Evolutionary conservation across 2,888 invertebrate species (phyloP), one percentile per base, ranked within the genome.

Genomic region (Eilema caniola): DNA sequence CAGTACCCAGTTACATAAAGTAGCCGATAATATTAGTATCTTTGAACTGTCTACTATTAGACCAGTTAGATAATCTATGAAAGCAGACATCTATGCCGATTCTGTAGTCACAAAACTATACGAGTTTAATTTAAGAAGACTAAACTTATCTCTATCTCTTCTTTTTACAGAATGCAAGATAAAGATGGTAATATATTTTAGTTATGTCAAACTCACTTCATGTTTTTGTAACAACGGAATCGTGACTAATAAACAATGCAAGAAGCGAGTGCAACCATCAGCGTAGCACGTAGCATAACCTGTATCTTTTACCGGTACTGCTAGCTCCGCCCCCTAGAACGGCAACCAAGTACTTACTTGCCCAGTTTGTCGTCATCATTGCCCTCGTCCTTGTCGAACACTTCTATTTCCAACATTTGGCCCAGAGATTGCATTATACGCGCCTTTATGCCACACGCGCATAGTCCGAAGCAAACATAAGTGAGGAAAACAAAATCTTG

Each of bases 361-460:
- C 99, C 99, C 83, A 99, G 96, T 86, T 96, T 96, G 94, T 99
- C 99, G 95, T 99, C 98, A 90, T 97, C 97, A 86, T 97, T 96
- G 85, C 96, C 96, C 84, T 98, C 98, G 92, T 99, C 99, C 92
- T 97, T 97, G 96, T 99, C 99, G 96, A 97, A 97, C 81, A 98
- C 95, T 89, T 97, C 97, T 82, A 98, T 92, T 86, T 97, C 96
- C 92, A 98, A 95, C 89, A 96, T 95, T 94, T 98, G 98, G 82
- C 97, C 97, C 93, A 96, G 92, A 91, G 97, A 91, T 90, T 96
- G 96, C 95, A 96, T 95, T 88, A 96, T 92, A 84, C 92, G 92
- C 92, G 95, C 95, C 95, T 95, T 88, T 89, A 90, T 90, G 88
- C 88, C 90, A 86, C 87, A 89, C 90, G 89, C 89, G 88, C 86